phyloP scores from a whole-genome alignment of 2,797 vertebrate genomes.

The Hirundo rustica region DNA sequence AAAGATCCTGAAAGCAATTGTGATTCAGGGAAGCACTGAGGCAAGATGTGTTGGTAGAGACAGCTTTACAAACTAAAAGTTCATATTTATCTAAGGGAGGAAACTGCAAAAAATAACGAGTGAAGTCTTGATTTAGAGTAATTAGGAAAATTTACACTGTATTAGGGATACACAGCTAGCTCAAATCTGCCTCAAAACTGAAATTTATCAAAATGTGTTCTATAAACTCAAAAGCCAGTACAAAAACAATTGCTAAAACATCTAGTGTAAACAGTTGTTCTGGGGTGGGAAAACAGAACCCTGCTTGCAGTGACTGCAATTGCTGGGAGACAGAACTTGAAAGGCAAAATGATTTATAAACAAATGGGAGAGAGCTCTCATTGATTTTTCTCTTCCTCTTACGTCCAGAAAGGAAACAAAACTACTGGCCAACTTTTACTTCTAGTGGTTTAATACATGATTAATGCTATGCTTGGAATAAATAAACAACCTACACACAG shows the following conservation, averaged over 20 bases:
- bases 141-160: background rate
- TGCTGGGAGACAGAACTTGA: background rate
- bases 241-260: background rate
- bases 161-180: background rate
- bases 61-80: background rate
- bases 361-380: background rate
- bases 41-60: background rate
- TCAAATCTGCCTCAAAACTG: background rate
- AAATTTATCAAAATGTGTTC: background rate
- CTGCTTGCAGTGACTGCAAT: background rate
- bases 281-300: background rate
- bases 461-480: background rate
- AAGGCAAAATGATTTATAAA: constrained; percentile 32
- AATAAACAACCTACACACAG: background rate
- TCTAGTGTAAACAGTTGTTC: background rate
- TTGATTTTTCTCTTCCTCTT: constrained; percentile 10
- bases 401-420: constrained; percentile 29
- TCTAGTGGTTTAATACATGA: background rate
- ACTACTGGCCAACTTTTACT: background rate
- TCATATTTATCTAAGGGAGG: background rate
- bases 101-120: background rate
- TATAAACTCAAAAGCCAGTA: background rate
- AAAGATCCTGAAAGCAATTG: background rate
- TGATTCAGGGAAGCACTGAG: background rate
- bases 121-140: background rate